phyloP scores from a whole-genome alignment of 1,140 invertebrate species.

The Acromyrmex echinatior region DNA sequence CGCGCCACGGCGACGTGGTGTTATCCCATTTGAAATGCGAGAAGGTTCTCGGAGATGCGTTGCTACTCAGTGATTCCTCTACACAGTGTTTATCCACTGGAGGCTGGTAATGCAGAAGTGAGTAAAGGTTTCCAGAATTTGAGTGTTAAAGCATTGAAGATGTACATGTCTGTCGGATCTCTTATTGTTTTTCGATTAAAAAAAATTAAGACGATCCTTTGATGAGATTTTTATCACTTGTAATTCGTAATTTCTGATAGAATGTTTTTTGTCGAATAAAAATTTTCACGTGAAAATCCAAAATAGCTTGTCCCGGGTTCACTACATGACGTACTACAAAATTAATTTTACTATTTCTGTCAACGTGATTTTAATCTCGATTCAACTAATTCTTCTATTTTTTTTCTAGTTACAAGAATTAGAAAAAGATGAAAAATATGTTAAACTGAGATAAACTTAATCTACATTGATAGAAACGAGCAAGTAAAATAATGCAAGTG shows the following conservation, averaged over 20 bases:
- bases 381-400: too few relatives aligned
- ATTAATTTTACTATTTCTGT: too few relatives aligned
- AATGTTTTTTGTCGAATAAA: not conserved
- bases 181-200: not conserved
- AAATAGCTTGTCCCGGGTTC: too few relatives aligned
- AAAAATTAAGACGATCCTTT: not conserved
- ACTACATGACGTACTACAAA: too few relatives aligned
- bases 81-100: not conserved
- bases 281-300: too few relatives aligned
- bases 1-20: constrained; percentile 18
- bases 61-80: not conserved
- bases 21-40: constrained; percentile 56
- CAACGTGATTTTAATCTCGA: too few relatives aligned
- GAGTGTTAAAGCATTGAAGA: not conserved
- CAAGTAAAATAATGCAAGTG: too few relatives aligned
- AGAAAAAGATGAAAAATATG: too few relatives aligned
- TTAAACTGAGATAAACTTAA: too few relatives aligned
- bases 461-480: too few relatives aligned
- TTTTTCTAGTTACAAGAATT: too few relatives aligned
- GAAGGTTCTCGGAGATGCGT: constrained; percentile 19
- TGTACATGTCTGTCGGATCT: not conserved
- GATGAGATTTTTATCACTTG: not conserved
- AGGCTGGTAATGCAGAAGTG: not conserved
- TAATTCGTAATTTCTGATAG: not conserved
- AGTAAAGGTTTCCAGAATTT: not conserved